Conservation (phyloP, 2,797 vertebrate species). For the Tangara arthus region DNA sequence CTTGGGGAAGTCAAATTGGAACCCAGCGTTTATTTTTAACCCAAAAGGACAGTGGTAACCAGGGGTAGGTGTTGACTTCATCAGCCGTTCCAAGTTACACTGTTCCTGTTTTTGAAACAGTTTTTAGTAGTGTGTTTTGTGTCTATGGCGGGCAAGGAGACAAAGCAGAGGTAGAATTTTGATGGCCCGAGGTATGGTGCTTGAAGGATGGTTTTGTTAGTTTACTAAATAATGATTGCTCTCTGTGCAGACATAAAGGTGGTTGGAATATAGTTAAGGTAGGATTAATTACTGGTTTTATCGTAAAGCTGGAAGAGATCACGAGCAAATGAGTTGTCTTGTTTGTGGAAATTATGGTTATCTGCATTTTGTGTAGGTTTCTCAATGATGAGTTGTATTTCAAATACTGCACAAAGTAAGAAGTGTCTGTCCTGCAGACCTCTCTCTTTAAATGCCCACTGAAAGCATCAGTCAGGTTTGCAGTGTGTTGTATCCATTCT, state of each 20-base stretch:
- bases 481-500: fast-evolving
- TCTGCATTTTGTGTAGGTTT: not conserved
- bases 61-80: not conserved
- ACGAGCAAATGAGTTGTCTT: not conserved
- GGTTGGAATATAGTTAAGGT: not conserved
- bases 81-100: fast-evolving
- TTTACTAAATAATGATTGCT: not conserved
- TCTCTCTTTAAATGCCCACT: not conserved
- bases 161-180: not conserved
- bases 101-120: not conserved
- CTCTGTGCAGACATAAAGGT: not conserved
- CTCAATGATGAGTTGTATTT: not conserved
- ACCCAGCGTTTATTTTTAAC: not conserved
- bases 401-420: not conserved
- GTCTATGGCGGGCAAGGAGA: not conserved
- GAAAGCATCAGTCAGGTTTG: not conserved
- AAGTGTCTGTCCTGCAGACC: not conserved
- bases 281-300: not conserved
- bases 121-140: not conserved
- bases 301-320: not conserved
- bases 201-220: not conserved
- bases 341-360: not conserved
- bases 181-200: not conserved
- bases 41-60: not conserved
- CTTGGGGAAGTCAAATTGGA: not conserved